Percentiles rank a stretch among this genome's conserved stretches.
Conservation (phyloP, 2,888 invertebrate species). For the Chorisops tibialis region DNA sequence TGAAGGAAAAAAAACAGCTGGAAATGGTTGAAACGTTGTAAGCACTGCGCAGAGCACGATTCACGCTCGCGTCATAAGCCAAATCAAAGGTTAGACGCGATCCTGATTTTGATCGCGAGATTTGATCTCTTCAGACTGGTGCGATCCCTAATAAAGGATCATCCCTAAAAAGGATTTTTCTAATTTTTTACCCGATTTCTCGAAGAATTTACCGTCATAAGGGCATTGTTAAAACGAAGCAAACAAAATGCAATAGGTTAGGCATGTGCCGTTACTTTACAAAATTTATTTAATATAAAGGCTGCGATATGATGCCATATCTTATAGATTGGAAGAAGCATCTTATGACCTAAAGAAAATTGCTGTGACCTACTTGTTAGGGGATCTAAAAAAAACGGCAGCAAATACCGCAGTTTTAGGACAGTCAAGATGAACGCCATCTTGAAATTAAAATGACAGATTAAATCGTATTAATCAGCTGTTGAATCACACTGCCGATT, state of each 20-base stretch:
- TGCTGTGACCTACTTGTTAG: no score
- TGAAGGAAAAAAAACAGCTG: constrained; percentile 7
- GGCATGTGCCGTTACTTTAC: neutral
- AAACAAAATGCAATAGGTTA: neutral
- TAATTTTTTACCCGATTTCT: no score
- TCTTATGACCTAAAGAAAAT: no score
- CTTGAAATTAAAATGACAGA: no score
- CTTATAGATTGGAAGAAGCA: no score
- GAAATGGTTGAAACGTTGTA: constrained; percentile 1
- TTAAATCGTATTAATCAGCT: no score
- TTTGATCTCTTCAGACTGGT: constrained; percentile 18
- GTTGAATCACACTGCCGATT: no score
- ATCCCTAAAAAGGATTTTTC: constrained; percentile 17
- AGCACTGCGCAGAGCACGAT: constrained; percentile 14
- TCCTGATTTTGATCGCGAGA: constrained; percentile 9
- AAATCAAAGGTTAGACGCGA: constrained; percentile 8
- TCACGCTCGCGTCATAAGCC: constrained; percentile 13
- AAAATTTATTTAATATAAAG: no score
- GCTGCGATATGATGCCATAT: no score
- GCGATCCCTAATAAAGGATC: constrained; percentile 2
- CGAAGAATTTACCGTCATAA: constrained; percentile 15
- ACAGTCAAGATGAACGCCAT: no score
- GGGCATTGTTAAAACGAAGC: neutral
- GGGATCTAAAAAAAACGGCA: no score
- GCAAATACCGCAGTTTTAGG: no score